These are phyloP conservation scores for Enteromius unitaeniatus DNA, from an alignment of 2,797 vertebrate species.

Conservation along the genomic window DNA sequence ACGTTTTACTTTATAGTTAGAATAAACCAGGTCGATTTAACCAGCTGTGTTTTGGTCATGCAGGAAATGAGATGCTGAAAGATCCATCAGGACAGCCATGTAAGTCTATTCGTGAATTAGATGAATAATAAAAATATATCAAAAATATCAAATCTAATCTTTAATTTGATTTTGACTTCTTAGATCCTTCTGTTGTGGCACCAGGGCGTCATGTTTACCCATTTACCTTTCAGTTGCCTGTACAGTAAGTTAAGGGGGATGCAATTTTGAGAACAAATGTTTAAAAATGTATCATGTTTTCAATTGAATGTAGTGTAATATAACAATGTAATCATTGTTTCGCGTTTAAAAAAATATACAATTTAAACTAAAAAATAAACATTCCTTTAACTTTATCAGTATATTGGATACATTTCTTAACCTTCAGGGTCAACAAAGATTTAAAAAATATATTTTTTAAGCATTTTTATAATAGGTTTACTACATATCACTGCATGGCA, in stretches of 20 bases:
- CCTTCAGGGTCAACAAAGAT: no score
- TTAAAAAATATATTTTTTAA: no score
- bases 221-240: constrained; percentile 76
- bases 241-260: constrained; percentile 64
- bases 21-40: neutral
- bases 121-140: neutral
- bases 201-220: constrained; percentile 74
- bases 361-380: no score
- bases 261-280: no score
- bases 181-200: constrained; percentile 66
- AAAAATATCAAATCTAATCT: neutral
- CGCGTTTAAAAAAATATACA: no score
- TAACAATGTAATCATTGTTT: no score
- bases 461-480: no score
- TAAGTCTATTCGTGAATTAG: neutral
- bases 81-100: constrained; percentile 22
- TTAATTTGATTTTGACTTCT: constrained; percentile 19
- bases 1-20: neutral
- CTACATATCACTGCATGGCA: no score
- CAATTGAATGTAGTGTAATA: no score
- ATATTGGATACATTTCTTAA: no score
- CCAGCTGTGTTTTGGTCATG: neutral
- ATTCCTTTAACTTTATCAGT: no score
- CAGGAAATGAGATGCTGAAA: constrained; percentile 13
- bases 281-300: no score